Conservation (phyloP, 2,113 vertebrate species). For the Carlito syrichta region DNA sequence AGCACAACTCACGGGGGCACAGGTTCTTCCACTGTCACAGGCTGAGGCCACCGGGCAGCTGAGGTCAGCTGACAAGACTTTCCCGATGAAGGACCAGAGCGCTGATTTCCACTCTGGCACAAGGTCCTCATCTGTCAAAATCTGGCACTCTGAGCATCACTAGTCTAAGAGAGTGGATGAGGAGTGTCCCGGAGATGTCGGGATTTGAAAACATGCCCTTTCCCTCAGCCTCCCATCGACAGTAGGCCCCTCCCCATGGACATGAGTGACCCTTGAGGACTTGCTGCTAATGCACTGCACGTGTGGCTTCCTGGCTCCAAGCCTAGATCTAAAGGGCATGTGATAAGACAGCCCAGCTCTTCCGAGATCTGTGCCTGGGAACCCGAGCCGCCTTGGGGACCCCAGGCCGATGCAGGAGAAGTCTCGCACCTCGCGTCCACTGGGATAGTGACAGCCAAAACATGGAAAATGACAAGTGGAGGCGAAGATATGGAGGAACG, state of each 20-base stretch:
- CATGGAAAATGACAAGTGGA: background rate
- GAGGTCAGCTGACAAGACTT: background rate
- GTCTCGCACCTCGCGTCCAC: background rate
- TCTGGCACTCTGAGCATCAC: background rate
- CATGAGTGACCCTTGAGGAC: background rate
- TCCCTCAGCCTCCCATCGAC: background rate
- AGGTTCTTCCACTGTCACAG: background rate
- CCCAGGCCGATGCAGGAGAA: background rate
- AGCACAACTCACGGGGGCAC: rapidly evolving
- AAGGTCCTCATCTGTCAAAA: background rate
- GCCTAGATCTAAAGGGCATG: background rate
- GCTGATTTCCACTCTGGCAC: background rate
- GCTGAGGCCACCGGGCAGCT: rapidly evolving
- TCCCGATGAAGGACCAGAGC: background rate
- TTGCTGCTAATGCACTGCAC: background rate
- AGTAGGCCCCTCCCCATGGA: background rate
- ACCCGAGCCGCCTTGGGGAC: background rate
- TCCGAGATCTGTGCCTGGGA: background rate
- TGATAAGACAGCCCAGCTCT: too few relatives aligned
- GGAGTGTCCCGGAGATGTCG: background rate
- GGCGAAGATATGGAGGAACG: rapidly evolving
- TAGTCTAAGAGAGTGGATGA: background rate
- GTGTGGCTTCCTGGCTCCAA: rapidly evolving
- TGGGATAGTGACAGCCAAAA: too few relatives aligned
- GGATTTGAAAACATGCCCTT: background rate